Conservation (phyloP, 1,140 invertebrate genomes). For the Danaus melanippus region DNA sequence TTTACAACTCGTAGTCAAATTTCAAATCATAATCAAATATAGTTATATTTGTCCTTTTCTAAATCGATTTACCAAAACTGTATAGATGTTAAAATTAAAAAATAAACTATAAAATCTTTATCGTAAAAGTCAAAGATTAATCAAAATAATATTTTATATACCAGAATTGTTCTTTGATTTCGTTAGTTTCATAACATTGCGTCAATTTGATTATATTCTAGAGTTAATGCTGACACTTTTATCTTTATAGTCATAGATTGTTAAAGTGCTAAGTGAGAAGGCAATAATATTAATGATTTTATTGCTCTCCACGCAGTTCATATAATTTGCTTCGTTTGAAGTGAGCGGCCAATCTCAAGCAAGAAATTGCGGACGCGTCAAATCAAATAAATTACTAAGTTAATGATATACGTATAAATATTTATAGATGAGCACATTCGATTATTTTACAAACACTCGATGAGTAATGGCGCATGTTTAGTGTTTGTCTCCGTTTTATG, state of each 20-base stretch:
- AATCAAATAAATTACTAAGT: constrained; percentile 58
- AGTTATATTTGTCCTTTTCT: too few species aligned
- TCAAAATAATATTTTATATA: too few species aligned
- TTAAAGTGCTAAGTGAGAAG: constrained; percentile 15
- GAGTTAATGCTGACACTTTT: constrained; percentile 17
- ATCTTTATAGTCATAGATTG: constrained; percentile 17
- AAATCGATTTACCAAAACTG: too few species aligned
- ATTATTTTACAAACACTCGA: constrained; percentile 62
- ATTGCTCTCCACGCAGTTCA: constrained; percentile 18
- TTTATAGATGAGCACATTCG: constrained; percentile 47
- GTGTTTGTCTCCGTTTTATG: constrained; percentile 47
- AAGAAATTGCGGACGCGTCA: constrained; percentile 47
- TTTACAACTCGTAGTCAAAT: too few species aligned
- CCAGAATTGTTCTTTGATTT: too few species aligned
- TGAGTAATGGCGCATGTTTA: constrained; percentile 53
- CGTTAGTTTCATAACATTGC: too few species aligned
- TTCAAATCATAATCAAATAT: too few species aligned
- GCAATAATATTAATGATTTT: constrained; percentile 28
- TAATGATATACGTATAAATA: constrained; percentile 60
- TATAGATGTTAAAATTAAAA: too few species aligned
- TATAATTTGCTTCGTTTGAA: constrained; percentile 36
- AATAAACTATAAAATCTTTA: too few species aligned
- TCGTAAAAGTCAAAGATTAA: too few species aligned
- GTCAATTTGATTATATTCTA: constrained; percentile 2
- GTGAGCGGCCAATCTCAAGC: constrained; percentile 31